These are phyloP conservation scores for Strigops habroptila DNA, from an alignment of 2,113 vertebrate species.

Conservation along the genomic window DNA sequence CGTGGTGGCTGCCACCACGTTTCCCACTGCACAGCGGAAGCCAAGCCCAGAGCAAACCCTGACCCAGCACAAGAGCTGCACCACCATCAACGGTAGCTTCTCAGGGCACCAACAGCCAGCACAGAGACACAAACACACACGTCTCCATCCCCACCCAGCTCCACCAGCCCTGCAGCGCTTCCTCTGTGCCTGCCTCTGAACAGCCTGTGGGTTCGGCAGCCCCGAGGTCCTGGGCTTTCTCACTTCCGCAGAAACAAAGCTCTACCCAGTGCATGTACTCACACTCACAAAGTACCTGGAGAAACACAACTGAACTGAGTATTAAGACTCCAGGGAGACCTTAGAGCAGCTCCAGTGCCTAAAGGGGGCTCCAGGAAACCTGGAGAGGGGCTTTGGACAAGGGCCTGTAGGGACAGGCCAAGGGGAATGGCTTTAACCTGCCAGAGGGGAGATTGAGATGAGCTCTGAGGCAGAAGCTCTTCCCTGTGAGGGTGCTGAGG, in stretches of 20 bases:
- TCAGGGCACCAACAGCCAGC: rapidly evolving
- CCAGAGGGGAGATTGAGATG: too few species aligned
- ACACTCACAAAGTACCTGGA: background rate
- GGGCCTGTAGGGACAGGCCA: too few species aligned
- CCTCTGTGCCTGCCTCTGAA: background rate
- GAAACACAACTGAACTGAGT: rapidly evolving
- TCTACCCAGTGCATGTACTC: background rate
- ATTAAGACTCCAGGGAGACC: too few species aligned
- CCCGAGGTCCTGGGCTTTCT: rapidly evolving
- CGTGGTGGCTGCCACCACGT: background rate
- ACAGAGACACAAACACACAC: too few species aligned
- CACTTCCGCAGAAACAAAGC: background rate
- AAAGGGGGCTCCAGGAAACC: too few species aligned
- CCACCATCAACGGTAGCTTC: background rate
- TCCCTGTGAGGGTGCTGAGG: too few species aligned
- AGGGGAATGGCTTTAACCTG: too few species aligned
- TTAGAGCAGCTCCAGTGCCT: too few species aligned
- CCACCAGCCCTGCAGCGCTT: background rate
- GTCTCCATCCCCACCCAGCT: background rate
- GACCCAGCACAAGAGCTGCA: background rate
- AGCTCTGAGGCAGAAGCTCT: too few species aligned
- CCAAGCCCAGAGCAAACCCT: background rate
- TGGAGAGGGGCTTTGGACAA: too few species aligned
- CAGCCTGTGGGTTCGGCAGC: rapidly evolving
- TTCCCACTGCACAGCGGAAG: background rate